Evolutionary conservation across 2,797 vertebrate species (phyloP), one percentile per base, ranked within the genome.

Genomic region (Hoplostethus atlanticus): DNA sequence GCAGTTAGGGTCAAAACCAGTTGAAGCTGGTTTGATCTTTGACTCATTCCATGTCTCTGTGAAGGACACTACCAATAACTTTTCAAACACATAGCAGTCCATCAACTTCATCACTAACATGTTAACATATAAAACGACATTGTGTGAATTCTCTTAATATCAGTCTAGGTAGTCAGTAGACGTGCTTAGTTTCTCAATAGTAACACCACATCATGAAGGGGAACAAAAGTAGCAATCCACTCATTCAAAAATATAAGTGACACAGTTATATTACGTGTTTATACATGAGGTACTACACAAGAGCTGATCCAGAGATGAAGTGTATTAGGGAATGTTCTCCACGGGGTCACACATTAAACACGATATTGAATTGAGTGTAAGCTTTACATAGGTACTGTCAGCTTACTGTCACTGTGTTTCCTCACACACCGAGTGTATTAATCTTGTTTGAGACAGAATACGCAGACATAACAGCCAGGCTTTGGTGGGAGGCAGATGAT

Each of bases 361-460:
- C 72, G 83, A 86, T 78, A 78, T 67, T 81, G 79, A 76, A 91
- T 73, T 64, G 80, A 73, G 79, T 2, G 71, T 78, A 63, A 86
- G 87, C 87, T 85, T 88, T 86, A 88, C 86, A 87, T 88, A 73
- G 83, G 83, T 73, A 81, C 89, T 90, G 90, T 92, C 90, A 87
- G 89, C 90, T 93, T 91, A 91, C 90, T 91, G 89, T 91, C 91
- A 87, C 75, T 64, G n/a, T 87, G 85, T 86, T 90, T 89, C 80
- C 73, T 84, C 77, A 82, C 84, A 82, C 73, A 73, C 76, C 51
- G 59, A 84, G 77, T 89, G 79, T 77, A 91, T 90, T 93, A 90
- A 92, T 92, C 92, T 93, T 91, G 88, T 91, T 92, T 90, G 84
- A 90, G 89, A 88, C 82, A 83, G 81, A 90, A 87, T 90, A 70